Base-by-base conservation (phyloP, 2,113 vertebrate genomes). In the Nerophis lumbriciformis region DNA sequence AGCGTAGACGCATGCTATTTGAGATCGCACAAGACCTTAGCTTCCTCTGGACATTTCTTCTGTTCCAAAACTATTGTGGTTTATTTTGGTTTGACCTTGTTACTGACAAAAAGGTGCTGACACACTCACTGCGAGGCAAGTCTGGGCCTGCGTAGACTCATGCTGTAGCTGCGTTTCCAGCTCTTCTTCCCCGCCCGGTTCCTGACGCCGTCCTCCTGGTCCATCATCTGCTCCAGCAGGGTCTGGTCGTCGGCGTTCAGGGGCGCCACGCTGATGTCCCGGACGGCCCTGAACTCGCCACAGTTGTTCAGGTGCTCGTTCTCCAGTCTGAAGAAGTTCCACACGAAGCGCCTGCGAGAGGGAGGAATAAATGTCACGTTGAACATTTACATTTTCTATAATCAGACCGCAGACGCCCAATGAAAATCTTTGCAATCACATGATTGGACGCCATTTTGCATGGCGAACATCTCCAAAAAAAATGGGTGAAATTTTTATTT, bases 221-320 rank as follows among this genome's bases (percentile, higher is more conserved):
- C 97, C 97, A 99, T 99, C 97, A 99, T 99, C 88, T 98, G 96
- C 69, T 99, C 97, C 80, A 99, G 90, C 49, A 99, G 90, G 0
- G 97, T 99, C 87, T 98, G 94, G 85, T 99, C 97, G 1, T 99
- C 97, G 0, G 97, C 96, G 0, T 99, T 99, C 50, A 99, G 90
- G 0, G 97, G 97, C 1, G 97, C 97, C 79, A 99, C 97, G 0
- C 95, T 98, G 81, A 99, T 99, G 88, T 99, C 97, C 57, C 97
- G 85, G 67, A 99, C 97, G 0, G 97, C 97, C 42, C 97, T 92
- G 89, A 99, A 99, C 83, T 99, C 97, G 66, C 97, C 97, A 66
- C 97, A 99, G 91, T 99, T 99, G 74, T 99, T 99, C 81, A 99
- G 92, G 76, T 99, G 97, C 82, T 99, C 97, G 0, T 99, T 99